phyloP scores from a whole-genome alignment of 2,797 vertebrate species.

The Parauchenoglanis ngamensis region DNA sequence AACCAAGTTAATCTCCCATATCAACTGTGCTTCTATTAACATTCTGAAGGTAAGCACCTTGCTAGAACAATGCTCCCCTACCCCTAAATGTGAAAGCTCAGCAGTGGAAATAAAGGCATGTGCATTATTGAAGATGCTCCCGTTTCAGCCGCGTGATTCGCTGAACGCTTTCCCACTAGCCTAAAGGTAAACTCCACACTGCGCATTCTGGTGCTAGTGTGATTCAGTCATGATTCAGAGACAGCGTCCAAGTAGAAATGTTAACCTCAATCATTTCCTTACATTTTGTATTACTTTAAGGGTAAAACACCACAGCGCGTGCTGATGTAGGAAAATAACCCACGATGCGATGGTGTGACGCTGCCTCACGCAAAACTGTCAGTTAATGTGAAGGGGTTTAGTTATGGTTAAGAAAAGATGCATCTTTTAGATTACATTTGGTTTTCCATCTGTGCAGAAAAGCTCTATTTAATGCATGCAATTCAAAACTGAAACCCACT shows the following conservation, averaged over 20 bases:
- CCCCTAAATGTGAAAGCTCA: constrained; percentile 10
- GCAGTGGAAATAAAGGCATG: constrained; percentile 10
- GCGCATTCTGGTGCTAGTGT: not conserved
- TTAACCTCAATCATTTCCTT: not conserved
- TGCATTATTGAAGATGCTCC: constrained; percentile 23
- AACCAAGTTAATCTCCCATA: constrained; percentile 4
- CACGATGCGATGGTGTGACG: not conserved
- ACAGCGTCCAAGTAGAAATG: not conserved
- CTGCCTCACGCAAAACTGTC: not conserved
- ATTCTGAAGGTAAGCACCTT: constrained; percentile 18
- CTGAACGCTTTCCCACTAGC: not conserved
- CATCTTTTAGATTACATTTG: not conserved
- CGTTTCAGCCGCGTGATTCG: not conserved
- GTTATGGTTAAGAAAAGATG: too few species aligned
- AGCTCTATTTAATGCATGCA: not conserved
- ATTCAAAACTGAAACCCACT: too few species aligned
- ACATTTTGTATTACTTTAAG: not conserved
- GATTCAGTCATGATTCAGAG: not conserved
- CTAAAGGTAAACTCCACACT: not conserved
- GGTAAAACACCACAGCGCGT: not conserved
- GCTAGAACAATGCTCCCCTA: not conserved
- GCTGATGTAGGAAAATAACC: not conserved
- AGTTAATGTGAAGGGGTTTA: not conserved
- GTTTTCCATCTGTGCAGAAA: not conserved
- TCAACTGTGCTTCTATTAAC: not conserved